Evolutionary conservation across 2,888 invertebrate species (phyloP).

Genomic region (Ariolimax columbianus): DNA sequence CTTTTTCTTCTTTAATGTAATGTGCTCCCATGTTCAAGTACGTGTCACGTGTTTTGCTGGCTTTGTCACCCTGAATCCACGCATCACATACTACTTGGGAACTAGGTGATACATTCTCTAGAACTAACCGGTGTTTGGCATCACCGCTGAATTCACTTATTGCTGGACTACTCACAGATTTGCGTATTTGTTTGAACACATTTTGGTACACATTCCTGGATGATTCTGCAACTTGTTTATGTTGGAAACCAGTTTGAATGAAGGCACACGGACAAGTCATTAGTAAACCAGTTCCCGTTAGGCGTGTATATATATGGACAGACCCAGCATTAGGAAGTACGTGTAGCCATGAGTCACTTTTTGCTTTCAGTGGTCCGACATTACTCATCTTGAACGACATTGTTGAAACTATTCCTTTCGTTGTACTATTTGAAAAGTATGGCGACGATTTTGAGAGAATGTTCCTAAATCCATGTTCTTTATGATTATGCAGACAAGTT

Average conservation of each 20-base stretch:
- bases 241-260: not conserved
- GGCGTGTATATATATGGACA: not conserved
- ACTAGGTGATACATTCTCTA: not conserved
- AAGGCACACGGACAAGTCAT: not conserved
- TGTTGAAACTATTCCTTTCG: not conserved
- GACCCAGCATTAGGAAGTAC: not conserved
- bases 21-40: not conserved
- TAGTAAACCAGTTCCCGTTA: not conserved
- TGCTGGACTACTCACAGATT: not conserved
- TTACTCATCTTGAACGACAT: not conserved
- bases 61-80: too few species aligned
- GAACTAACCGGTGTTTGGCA: not conserved
- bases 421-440: not conserved
- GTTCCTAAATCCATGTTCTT: not conserved
- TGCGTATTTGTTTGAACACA: not conserved
- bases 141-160: not conserved
- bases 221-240: not conserved
- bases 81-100: not conserved
- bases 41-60: not conserved
- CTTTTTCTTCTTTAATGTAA: not conserved
- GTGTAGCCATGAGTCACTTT: not conserved
- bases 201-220: not conserved
- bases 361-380: not conserved
- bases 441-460: not conserved
- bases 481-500: not conserved